Evolutionary conservation across 1,140 invertebrate genomes (phyloP).

Genomic region (Drosophila lacteicornis): DNA sequence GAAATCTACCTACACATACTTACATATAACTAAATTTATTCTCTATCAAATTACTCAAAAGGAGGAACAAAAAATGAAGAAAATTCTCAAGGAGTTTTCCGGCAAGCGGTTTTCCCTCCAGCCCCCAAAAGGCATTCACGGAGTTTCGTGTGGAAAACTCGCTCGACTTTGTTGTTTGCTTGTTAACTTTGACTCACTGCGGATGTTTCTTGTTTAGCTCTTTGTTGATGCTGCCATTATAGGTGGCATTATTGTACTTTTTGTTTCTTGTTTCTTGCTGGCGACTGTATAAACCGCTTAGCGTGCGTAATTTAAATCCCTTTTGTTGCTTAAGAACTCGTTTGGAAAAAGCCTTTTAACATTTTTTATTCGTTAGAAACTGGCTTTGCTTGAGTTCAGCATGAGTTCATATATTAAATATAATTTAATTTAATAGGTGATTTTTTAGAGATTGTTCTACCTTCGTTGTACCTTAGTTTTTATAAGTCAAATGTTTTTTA

Average conservation of each 20-base stretch:
- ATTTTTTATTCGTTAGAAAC: conserved; percentile 61
- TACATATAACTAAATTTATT: not conserved
- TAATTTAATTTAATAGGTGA: no score
- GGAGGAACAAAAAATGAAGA: not conserved
- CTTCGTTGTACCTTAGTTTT: not conserved
- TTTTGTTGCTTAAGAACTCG: conserved; percentile 69
- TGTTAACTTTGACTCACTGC: conserved; percentile 54
- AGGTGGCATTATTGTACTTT: conserved; percentile 34
- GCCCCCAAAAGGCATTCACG: conserved; percentile 27
- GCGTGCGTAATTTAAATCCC: conserved; percentile 78
- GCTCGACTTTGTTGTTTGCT: conserved; percentile 47
- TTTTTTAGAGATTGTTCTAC: not conserved
- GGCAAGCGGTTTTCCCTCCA: conserved; percentile 2
- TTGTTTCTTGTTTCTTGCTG: conserved; percentile 31
- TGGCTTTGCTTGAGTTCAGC: conserved; percentile 21
- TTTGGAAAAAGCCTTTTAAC: conserved; percentile 67
- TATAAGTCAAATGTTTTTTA: not conserved
- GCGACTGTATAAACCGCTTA: conserved; percentile 71
- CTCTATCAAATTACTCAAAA: conserved; percentile 7
- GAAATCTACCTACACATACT: no score
- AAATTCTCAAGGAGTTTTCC: conserved; percentile 10
- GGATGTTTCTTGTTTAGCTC: conserved; percentile 40
- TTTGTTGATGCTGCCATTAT: conserved; percentile 21
- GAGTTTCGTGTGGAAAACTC: conserved; percentile 30
- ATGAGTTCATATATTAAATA: not conserved